phyloP scores from a whole-genome alignment of 2,888 invertebrate genomes.

The Lochmaea capreae region DNA sequence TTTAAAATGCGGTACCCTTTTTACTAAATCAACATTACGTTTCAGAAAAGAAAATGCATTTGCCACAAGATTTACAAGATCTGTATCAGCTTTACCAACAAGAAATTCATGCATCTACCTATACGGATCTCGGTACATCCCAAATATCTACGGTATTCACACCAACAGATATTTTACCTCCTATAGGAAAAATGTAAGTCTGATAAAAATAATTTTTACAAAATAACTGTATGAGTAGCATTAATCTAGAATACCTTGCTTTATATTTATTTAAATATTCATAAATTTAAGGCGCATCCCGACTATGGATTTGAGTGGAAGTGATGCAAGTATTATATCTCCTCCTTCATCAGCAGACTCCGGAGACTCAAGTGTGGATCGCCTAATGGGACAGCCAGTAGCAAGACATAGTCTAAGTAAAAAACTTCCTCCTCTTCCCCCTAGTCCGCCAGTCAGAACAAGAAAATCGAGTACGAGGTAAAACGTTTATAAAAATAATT shows the following conservation, averaged over 20 bases:
- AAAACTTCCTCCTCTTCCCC: conserved; percentile 63
- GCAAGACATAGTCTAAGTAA: conserved; percentile 59
- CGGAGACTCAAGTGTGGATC: conserved; percentile 59
- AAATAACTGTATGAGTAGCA: not conserved
- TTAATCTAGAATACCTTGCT: not conserved
- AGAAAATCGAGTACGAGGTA: conserved; percentile 36
- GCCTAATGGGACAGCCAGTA: conserved; percentile 63
- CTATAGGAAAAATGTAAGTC: conserved; percentile 72
- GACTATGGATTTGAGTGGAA: conserved; percentile 54
- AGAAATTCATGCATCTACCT: conserved; percentile 86
- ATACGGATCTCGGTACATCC: conserved; percentile 72
- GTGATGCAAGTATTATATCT: conserved; percentile 56
- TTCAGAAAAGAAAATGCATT: conserved; percentile 75
- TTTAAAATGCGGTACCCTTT: not conserved
- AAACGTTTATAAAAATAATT: too few species aligned
- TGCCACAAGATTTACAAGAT: conserved; percentile 82
- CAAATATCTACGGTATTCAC: conserved; percentile 63
- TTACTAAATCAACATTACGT: conserved; percentile 18
- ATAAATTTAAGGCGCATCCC: conserved; percentile 50
- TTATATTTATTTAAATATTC: not conserved
- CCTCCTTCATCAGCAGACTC: conserved; percentile 64
- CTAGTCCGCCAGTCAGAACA: conserved; percentile 59
- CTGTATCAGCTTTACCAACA: conserved; percentile 86
- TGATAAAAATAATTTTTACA: not conserved
- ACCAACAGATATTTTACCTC: conserved; percentile 70